Evolutionary conservation across 2,797 vertebrate species (phyloP).

Genomic region (Micromesistius poutassou): DNA sequence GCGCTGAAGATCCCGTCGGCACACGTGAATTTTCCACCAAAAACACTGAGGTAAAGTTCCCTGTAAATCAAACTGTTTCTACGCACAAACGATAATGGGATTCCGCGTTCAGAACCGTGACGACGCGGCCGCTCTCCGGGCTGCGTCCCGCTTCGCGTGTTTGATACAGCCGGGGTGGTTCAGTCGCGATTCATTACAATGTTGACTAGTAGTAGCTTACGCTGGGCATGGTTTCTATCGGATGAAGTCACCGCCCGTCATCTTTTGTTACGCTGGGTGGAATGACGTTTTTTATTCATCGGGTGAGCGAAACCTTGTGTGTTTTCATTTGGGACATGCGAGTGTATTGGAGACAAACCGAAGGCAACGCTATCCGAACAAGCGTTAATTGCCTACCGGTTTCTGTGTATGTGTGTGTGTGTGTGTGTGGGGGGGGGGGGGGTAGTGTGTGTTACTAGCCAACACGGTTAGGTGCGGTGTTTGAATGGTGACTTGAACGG

Average conservation of each 20-base stretch:
- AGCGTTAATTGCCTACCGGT: not conserved
- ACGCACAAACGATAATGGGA: not conserved
- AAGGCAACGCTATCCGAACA: not conserved
- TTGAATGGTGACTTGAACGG: not conserved
- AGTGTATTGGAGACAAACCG: not conserved
- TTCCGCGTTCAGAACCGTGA: not conserved
- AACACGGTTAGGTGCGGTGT: not conserved
- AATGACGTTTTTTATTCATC: conserved; percentile 11
- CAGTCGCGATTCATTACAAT: not conserved
- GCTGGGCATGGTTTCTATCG: conserved; percentile 28
- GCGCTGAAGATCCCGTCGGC: conserved; percentile 27
- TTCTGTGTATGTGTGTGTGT: not conserved
- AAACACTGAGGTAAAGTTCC: conserved; percentile 52
- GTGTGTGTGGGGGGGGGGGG: not conserved
- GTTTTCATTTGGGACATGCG: no score
- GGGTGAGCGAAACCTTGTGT: not conserved
- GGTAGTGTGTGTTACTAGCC: not conserved
- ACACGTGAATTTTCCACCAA: conserved; percentile 38
- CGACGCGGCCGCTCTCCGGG: no score
- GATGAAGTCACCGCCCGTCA: conserved; percentile 45
- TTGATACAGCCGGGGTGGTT: not conserved
- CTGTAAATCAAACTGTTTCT: not conserved
- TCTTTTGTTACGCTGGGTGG: conserved; percentile 54
- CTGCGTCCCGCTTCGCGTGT: no score
- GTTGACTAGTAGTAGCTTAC: not conserved